phyloP scores from a whole-genome alignment of 2,888 invertebrate genomes.

The Caenorhabditis doughertyi region DNA sequence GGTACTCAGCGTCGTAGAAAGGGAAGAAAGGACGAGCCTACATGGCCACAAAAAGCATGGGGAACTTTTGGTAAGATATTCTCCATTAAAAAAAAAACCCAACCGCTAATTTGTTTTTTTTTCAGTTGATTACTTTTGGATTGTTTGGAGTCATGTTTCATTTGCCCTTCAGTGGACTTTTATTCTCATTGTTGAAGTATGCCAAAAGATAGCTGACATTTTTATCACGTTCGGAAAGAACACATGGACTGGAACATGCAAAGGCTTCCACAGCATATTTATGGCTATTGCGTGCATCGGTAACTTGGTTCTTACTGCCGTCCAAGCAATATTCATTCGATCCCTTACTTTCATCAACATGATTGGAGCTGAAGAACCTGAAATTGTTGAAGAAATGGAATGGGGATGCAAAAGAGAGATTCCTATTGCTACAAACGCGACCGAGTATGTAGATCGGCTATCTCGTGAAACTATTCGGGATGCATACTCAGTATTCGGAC shows the following conservation, averaged over 20 bases:
- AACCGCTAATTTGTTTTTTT: background rate
- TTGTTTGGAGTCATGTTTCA: constrained; percentile 16
- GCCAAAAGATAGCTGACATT: constrained; percentile 60
- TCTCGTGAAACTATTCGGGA: constrained; percentile 90
- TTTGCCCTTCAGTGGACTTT: constrained; percentile 65
- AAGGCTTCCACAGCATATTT: constrained; percentile 5
- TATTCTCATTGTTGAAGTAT: constrained; percentile 69
- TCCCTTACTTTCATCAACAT: constrained; percentile 23
- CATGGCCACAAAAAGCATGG: constrained; percentile 31
- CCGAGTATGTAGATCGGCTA: constrained; percentile 95
- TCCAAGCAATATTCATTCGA: background rate
- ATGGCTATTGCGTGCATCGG: background rate
- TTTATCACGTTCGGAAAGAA: constrained; percentile 23
- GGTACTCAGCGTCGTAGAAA: constrained; percentile 45
- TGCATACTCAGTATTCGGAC: constrained; percentile 94
- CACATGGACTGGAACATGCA: constrained; percentile 19
- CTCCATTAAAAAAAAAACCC: too few species aligned
- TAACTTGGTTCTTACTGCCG: background rate
- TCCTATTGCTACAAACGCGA: constrained; percentile 84
- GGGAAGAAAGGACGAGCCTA: constrained; percentile 42
- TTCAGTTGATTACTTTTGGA: constrained; percentile 13
- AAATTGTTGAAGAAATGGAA: constrained; percentile 10
- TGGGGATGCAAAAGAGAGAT: constrained; percentile 55
- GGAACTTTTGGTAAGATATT: background rate
- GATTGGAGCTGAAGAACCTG: constrained; percentile 22